Base-by-base conservation (phyloP, 2,888 invertebrate genomes). In the Drosophila birchii region DNA sequence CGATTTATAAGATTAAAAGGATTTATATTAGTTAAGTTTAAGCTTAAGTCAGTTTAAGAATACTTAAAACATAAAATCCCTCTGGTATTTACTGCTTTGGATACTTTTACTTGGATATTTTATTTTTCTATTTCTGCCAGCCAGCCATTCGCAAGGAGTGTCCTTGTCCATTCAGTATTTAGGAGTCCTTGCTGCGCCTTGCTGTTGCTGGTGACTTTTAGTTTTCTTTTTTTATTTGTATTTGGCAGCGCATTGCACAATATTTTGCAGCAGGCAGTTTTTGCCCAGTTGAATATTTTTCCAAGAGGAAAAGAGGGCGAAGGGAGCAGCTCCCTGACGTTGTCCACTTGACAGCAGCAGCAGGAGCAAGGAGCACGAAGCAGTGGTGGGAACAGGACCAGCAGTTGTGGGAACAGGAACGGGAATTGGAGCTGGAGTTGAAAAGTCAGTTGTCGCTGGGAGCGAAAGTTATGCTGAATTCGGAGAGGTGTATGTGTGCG, bases 201-300 rank as follows among this genome's bases (percentile, higher is more conserved):
- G 20, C 5, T 8, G 16, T 45, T 55, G 23, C 20, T 36, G 47
- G 44, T 18, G 38, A 76, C 56, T 59, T 68, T 60, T 43, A 51
- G 47, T 20, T 51, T 51, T 5, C 18, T 51, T 51, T 47, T 49
- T 47, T 29, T 47, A n/a, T 82, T 74, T 67, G 73, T 74, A 88
- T 84, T 87, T 84, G 89, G 88, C 89, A 79, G 85, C 87, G 79
- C 81, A 84, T 71, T 81, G 83, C 88, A 89, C 87, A 83, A 87
- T 75, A 87, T 84, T 84, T 87, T 71, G 60, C 75, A 69, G 69
- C 69, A 53, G 77, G 61, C 77, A 62, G 54, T 69, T 69, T 54
- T 72, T 76, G n/a, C 38, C 23, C 39, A 32, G 53, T 58, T 44
- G 26, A 11, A 47, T 47, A n/a, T 47, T 49, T 75, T 68, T 73